Conservation (phyloP, 2,797 vertebrate species). For the Anguilla marmorata region DNA sequence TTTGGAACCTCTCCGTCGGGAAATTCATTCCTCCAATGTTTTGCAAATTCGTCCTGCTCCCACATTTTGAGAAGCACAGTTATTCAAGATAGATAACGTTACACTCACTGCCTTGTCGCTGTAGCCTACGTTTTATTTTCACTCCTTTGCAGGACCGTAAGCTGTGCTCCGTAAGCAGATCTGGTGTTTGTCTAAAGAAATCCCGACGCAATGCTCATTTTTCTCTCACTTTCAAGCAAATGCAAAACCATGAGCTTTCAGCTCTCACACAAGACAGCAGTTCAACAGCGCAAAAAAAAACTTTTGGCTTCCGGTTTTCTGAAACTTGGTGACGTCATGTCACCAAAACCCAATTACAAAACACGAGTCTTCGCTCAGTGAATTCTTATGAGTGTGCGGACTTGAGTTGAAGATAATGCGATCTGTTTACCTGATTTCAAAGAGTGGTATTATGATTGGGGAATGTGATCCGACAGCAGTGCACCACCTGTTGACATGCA, state of each 20-base stretch:
- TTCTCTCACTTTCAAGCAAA: conserved; percentile 13
- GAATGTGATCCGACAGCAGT: neutral
- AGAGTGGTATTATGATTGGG: neutral
- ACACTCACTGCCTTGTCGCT: conserved; percentile 8
- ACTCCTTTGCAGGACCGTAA: neutral
- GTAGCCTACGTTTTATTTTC: neutral
- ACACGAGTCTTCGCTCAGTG: neutral
- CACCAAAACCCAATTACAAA: conserved; percentile 45
- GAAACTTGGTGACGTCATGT: conserved; percentile 47
- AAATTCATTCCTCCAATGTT: conserved; percentile 89
- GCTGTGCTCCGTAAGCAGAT: neutral
- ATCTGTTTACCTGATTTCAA: neutral
- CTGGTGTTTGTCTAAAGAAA: neutral
- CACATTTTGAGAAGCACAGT: conserved; percentile 68
- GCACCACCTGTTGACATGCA: conserved; percentile 40
- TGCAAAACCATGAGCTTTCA: conserved; percentile 7
- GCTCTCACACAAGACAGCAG: conserved; percentile 21
- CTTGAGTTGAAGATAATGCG: neutral
- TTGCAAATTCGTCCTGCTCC: conserved; percentile 84
- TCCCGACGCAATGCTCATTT: neutral
- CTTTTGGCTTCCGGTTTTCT: conserved; percentile 57
- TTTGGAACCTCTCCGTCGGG: conserved; percentile 79
- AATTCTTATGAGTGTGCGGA: neutral
- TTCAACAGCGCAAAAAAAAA: conserved; percentile 40
- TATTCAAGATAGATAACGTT: neutral